Evolutionary conservation across 2,113 vertebrate genomes (phyloP).

Genomic region (Melanerpes formicivorus): DNA sequence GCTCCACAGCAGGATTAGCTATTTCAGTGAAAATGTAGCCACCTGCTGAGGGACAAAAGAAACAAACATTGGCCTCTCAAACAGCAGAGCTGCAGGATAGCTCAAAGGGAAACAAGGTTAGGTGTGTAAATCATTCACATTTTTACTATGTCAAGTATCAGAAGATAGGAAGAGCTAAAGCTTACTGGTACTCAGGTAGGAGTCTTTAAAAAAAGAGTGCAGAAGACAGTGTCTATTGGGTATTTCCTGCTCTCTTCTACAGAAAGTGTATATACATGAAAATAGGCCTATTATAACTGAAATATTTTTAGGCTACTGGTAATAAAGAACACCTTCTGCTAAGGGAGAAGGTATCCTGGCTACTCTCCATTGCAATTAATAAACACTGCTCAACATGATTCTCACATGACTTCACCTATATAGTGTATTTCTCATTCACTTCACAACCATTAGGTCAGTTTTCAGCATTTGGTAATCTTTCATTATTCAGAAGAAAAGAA

Average conservation of each 20-base stretch:
- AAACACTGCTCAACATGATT: neutral
- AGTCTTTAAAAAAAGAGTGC: neutral
- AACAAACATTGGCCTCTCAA: conserved; percentile 40
- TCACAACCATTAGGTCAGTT: neutral
- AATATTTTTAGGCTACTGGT: conserved; percentile 20
- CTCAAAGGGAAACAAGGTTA: conserved; percentile 14
- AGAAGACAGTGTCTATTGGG: neutral
- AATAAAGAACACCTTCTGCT: neutral
- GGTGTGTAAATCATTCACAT: neutral
- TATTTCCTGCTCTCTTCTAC: neutral
- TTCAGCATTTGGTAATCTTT: neutral
- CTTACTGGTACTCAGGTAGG: neutral
- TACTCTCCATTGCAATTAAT: neutral
- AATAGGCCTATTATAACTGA: neutral
- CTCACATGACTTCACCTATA: neutral
- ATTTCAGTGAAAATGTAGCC: conserved; percentile 38
- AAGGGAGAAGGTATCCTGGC: neutral
- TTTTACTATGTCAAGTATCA: neutral
- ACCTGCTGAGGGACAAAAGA: conserved; percentile 57
- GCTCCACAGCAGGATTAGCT: conserved; percentile 46
- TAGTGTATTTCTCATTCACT: neutral
- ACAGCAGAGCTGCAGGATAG: neutral
- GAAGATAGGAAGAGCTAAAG: neutral
- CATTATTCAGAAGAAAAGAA: neutral
- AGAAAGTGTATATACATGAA: neutral